Evolutionary conservation across 2,797 vertebrate genomes (phyloP).

Genomic region (Ibycter americanus): DNA sequence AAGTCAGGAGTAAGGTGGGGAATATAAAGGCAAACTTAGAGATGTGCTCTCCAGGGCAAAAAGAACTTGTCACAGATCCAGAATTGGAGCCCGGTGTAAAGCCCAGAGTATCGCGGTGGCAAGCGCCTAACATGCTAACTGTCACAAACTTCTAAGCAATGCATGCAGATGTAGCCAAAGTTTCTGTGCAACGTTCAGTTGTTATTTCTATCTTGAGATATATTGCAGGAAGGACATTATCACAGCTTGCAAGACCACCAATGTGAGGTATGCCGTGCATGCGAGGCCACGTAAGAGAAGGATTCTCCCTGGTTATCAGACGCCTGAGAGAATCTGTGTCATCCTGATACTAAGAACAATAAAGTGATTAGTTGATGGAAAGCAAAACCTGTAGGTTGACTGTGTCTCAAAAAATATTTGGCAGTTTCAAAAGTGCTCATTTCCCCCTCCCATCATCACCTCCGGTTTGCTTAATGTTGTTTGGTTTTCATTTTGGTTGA

Average conservation of each 20-base stretch:
- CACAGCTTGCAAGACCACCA: not conserved
- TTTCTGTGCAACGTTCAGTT: not conserved
- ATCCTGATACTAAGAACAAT: not conserved
- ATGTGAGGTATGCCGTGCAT: not conserved
- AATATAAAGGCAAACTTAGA: not conserved
- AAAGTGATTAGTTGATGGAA: not conserved
- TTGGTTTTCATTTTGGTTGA: not conserved
- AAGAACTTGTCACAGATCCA: not conserved
- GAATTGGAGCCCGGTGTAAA: not conserved
- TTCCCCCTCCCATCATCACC: not conserved
- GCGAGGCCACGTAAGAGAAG: fast-evolving
- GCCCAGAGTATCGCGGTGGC: fast-evolving
- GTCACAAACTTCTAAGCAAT: not conserved
- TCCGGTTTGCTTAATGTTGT: not conserved
- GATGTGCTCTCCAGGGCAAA: not conserved
- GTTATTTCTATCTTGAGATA: not conserved
- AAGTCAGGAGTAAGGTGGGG: too few species aligned
- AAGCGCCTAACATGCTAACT: not conserved
- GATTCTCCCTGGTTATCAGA: not conserved
- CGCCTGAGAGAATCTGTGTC: not conserved
- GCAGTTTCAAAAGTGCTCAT: not conserved
- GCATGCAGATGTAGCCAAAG: not conserved
- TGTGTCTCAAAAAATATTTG: not conserved
- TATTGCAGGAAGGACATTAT: not conserved
- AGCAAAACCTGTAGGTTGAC: not conserved